These are phyloP conservation scores for Cossypha heuglini DNA, from an alignment of 2,797 vertebrate species.

Conservation along the genomic window DNA sequence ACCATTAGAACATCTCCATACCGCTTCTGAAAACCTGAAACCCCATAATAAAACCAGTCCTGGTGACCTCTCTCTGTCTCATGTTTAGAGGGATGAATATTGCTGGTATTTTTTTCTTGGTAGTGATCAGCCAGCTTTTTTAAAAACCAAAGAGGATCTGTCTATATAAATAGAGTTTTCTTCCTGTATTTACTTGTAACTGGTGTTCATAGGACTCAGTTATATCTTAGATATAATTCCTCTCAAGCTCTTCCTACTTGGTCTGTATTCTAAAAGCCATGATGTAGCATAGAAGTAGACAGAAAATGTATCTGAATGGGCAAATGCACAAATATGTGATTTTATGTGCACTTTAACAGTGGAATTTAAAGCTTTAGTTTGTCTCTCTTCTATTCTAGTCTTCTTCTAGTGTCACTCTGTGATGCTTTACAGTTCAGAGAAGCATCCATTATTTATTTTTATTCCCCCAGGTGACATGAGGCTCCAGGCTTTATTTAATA, in stretches of 20 bases:
- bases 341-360: not conserved
- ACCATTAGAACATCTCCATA: rapidly evolving
- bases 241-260: not conserved
- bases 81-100: not conserved
- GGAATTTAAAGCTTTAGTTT: not conserved
- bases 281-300: not conserved
- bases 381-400: not conserved
- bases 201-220: not conserved
- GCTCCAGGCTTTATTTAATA: not conserved
- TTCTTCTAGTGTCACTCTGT: not conserved
- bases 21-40: not conserved
- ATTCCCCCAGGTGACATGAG: not conserved
- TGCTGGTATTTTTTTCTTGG: not conserved
- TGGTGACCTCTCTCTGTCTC: not conserved
- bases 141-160: not conserved
- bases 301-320: not conserved
- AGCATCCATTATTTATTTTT: conserved; percentile 18
- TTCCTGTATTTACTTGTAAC: not conserved
- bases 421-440: not conserved
- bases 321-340: not conserved
- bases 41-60: not conserved
- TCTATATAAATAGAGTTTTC: not conserved
- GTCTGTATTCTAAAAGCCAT: not conserved
- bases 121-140: not conserved
- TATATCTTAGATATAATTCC: not conserved